These are phyloP conservation scores for Opisthocomus hoazin DNA, from an alignment of 2,113 vertebrate species.

Conservation along the genomic window DNA sequence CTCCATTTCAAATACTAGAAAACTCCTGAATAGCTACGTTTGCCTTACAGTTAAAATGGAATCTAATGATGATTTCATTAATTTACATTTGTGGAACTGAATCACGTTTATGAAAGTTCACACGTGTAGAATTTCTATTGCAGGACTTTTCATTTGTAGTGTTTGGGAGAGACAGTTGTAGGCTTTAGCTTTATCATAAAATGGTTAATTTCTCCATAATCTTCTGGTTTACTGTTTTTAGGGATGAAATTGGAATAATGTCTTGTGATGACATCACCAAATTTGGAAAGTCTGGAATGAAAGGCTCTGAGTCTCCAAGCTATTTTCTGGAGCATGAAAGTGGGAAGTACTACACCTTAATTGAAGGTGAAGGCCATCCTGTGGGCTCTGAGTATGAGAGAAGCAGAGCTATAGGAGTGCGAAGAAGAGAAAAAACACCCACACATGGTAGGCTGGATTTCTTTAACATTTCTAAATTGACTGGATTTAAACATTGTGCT, in stretches of 20 bases:
- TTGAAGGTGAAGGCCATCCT: constrained; percentile 73
- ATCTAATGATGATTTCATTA: background rate
- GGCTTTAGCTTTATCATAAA: background rate
- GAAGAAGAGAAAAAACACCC: constrained; percentile 85
- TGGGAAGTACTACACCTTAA: constrained; percentile 81
- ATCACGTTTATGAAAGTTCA: background rate
- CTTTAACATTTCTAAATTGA: background rate
- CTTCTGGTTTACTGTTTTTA: background rate
- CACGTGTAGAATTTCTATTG: background rate
- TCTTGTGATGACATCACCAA: constrained; percentile 79
- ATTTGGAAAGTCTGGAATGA: constrained; percentile 81
- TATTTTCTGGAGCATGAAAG: constrained; percentile 84
- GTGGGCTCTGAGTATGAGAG: constrained; percentile 78
- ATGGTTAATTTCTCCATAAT: background rate
- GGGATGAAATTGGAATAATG: constrained; percentile 82
- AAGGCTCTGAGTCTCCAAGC: constrained; percentile 82
- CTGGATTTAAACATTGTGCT: background rate
- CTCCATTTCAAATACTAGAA: background rate
- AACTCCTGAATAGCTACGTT: background rate
- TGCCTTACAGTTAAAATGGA: background rate
- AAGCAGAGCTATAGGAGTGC: constrained; percentile 78
- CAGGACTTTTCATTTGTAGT: background rate
- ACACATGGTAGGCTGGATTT: constrained; percentile 78
- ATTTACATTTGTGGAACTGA: background rate
- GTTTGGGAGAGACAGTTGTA: background rate